A percentile compares a stretch with the other conserved stretches of the same genome.
phyloP scores from a whole-genome alignment of 1,140 invertebrate genomes.

The Mamestra configurata region DNA sequence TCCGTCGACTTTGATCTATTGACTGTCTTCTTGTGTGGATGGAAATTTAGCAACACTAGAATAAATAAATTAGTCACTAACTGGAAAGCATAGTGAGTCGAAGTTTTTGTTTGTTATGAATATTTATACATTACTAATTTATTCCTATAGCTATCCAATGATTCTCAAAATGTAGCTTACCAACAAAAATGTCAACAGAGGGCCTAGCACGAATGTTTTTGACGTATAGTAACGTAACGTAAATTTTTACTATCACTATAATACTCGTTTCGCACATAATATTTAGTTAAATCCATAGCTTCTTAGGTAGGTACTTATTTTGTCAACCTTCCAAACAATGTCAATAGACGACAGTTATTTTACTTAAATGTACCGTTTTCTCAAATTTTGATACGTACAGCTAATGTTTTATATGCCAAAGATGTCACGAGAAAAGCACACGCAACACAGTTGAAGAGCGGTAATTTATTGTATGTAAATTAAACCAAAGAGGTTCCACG shows the following conservation, averaged over 20 bases:
- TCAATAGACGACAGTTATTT: background rate
- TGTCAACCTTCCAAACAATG: background rate
- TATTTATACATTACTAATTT: no score
- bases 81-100: background rate
- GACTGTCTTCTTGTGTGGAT: slow-evolving; percentile 84
- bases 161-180: no score
- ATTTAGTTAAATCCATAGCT: no score
- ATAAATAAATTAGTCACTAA: slow-evolving; percentile 46
- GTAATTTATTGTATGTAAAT: slow-evolving; percentile 48
- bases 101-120: background rate
- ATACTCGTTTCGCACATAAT: no score
- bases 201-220: no score
- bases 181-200: no score
- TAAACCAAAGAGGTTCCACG: slow-evolving; percentile 33
- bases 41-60: slow-evolving; percentile 85
- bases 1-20: slow-evolving; percentile 83
- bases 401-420: slow-evolving; percentile 39
- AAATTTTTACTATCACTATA: no score
- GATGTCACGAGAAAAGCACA: slow-evolving; percentile 32
- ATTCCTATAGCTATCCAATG: no score
- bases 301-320: no score
- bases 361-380: background rate
- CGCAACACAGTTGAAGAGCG: slow-evolving; percentile 21
- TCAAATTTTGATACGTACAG: background rate
- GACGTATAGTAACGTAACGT: no score